A percentile compares a stretch with the other conserved stretches of the same genome.
Evolutionary conservation across 2,113 vertebrate genomes (phyloP).

Genomic region (Pavo muticus): DNA sequence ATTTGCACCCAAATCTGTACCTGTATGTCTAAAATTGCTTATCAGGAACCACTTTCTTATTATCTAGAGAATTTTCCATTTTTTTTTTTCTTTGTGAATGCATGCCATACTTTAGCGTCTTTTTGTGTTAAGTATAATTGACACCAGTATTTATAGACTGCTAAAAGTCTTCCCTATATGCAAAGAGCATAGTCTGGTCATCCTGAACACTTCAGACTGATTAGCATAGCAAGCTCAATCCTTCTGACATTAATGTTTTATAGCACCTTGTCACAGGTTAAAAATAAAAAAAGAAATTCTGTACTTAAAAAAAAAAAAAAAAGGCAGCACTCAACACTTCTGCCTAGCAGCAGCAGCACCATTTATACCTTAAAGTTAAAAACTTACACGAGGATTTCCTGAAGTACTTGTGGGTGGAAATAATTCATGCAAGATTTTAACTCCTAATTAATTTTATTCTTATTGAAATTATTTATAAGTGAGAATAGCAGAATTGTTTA

Average conservation of each 20-base stretch:
- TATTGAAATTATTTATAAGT: conserved; percentile 7
- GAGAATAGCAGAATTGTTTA: neutral
- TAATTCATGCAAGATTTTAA: neutral
- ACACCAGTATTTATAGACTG: neutral
- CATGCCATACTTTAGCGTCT: neutral
- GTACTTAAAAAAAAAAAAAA: neutral
- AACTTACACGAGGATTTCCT: neutral
- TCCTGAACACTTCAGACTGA: neutral
- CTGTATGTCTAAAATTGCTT: neutral
- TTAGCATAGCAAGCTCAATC: neutral
- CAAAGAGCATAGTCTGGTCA: neutral
- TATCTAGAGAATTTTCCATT: neutral
- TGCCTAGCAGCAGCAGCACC: neutral
- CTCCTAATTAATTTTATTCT: conserved; percentile 18
- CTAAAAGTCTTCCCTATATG: neutral
- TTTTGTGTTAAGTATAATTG: neutral
- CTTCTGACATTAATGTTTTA: neutral
- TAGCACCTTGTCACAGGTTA: neutral
- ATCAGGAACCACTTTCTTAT: neutral
- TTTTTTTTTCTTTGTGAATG: neutral
- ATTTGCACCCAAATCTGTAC: neutral
- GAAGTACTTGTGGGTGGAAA: neutral
- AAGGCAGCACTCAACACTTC: neutral
- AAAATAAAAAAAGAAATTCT: neutral
- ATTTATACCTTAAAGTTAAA: neutral